Evolutionary conservation across 2,888 invertebrate genomes (phyloP).

Genomic region (Dyspetes luteomarginatus): DNA sequence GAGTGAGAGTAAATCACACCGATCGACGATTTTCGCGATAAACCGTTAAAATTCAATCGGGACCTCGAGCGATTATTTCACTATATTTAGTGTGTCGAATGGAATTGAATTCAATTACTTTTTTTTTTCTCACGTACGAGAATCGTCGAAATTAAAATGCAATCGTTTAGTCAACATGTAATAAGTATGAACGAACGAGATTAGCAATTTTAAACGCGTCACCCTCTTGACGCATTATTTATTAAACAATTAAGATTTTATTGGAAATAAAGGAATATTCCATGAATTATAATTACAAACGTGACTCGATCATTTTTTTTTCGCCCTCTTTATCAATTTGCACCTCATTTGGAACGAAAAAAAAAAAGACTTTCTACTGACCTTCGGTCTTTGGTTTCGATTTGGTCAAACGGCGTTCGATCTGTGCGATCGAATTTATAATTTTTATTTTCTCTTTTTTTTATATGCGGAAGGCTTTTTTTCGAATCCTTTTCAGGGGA

Average conservation of each 20-base stretch:
- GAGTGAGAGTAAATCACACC: background rate
- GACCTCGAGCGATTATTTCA: constrained; percentile 26
- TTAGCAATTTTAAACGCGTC: constrained; percentile 43
- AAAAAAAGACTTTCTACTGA: background rate
- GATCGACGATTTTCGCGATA: constrained; percentile 59
- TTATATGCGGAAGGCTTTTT: constrained; percentile 32
- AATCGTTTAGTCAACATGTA: constrained; percentile 31
- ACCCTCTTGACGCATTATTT: constrained; percentile 28
- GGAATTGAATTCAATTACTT: no score
- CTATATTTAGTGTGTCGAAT: constrained; percentile 1
- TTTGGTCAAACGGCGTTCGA: constrained; percentile 7
- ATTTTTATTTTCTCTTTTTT: background rate
- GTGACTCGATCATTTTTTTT: constrained; percentile 17
- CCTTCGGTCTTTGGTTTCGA: constrained; percentile 49
- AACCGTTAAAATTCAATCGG: constrained; percentile 13
- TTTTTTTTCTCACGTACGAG: constrained; percentile 21
- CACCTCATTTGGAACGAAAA: no score
- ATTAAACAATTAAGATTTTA: constrained; percentile 44
- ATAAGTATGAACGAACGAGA: constrained; percentile 34
- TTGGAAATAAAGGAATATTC: constrained; percentile 45
- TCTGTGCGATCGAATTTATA: background rate
- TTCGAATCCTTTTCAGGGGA: background rate
- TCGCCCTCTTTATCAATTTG: background rate
- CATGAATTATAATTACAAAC: constrained; percentile 23
- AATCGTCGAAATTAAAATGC: constrained; percentile 55